Evolutionary conservation across 2,888 invertebrate genomes (phyloP), one percentile per base, ranked within the genome.

Genomic region (Tricholauxania praeusta): DNA sequence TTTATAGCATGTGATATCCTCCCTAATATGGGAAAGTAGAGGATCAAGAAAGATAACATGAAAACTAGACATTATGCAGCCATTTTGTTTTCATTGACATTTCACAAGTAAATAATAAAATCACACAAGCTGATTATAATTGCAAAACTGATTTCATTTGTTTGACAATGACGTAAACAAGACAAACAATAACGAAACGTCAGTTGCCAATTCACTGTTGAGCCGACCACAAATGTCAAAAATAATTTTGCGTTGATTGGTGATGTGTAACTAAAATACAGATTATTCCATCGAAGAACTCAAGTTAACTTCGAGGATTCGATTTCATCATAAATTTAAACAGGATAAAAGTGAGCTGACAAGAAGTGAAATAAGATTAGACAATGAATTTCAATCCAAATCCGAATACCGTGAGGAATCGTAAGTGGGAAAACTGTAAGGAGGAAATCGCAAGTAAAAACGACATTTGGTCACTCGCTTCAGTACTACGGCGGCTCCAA

Each of bases 371-470:
- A 53, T 17, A 12, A 52, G 17, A 39, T 69, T 0, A 69, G 10
- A 79, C 64, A 64, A 86, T 86, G 85, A 86, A 86, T 76, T 86
- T 84, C 76, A 87, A 87, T 80, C 85, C 86, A 74, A 87, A 84
- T 79, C 77, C 83, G 72, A 85, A 84, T 75, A 39, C 10, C 39
- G 80, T 82, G 71, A 82, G 86, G 81, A 85, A 85, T 79, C 86
- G 87, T 87, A 87, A 87, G 87, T 87, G 81, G 80, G 79, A 82
- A 79, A 82, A 83, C 77, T 83, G 85, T 85, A 87, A 85, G 84
- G 81, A 85, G 82, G 83, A 82, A 80, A 78, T 78, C 78, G 83
- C 84, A 85, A 84, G 85, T 83, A 82, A 39, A 39, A 39, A 77
- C 53, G 64, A 15, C 52, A 62, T 39, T 39, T 10, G 10, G 17